Evolutionary conservation across 1,140 invertebrate species (phyloP).

Genomic region (Neodiprion virginianus): DNA sequence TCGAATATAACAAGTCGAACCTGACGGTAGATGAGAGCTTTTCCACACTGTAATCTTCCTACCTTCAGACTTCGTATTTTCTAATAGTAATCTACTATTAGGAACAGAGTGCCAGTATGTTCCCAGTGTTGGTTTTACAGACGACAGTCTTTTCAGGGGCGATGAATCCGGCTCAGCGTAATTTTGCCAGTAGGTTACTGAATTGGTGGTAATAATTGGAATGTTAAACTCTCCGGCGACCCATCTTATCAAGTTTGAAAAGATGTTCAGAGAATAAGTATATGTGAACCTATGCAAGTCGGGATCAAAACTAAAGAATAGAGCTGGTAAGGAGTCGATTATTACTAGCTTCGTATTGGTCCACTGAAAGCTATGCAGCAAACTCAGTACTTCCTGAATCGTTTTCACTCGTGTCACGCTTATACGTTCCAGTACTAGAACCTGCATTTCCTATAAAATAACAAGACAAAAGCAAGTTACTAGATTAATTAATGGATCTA

Average conservation of each 20-base stretch:
- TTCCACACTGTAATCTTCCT: conserved; percentile 53
- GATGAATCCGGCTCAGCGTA: conserved; percentile 27
- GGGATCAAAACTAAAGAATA: conserved; percentile 54
- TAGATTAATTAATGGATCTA: conserved; percentile 10
- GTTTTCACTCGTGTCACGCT: conserved; percentile 36
- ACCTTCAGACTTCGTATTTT: conserved; percentile 36
- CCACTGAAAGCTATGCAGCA: conserved; percentile 50
- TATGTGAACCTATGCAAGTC: conserved; percentile 22
- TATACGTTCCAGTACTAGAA: conserved; percentile 20
- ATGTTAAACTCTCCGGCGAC: conserved; percentile 62
- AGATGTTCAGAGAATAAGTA: conserved; percentile 60
- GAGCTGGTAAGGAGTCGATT: conserved; percentile 68
- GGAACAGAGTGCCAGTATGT: conserved; percentile 56
- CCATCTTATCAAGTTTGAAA: conserved; percentile 64
- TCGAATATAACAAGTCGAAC: conserved; percentile 29
- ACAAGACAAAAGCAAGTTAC: conserved; percentile 4
- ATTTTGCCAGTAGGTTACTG: conserved; percentile 65
- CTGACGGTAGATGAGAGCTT: conserved; percentile 43
- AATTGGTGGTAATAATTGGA: conserved; percentile 66
- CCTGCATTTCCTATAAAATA: neutral
- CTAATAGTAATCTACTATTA: conserved; percentile 51
- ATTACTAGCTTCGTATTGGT: conserved; percentile 63
- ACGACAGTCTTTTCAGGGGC: conserved; percentile 19
- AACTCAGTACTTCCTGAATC: conserved; percentile 60
- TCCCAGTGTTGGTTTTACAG: conserved; percentile 49